A percentile compares a stretch with the other conserved stretches of the same genome.
Evolutionary conservation across 1,140 invertebrate species (phyloP).

Genomic region (Cardiocondyla obscurior): DNA sequence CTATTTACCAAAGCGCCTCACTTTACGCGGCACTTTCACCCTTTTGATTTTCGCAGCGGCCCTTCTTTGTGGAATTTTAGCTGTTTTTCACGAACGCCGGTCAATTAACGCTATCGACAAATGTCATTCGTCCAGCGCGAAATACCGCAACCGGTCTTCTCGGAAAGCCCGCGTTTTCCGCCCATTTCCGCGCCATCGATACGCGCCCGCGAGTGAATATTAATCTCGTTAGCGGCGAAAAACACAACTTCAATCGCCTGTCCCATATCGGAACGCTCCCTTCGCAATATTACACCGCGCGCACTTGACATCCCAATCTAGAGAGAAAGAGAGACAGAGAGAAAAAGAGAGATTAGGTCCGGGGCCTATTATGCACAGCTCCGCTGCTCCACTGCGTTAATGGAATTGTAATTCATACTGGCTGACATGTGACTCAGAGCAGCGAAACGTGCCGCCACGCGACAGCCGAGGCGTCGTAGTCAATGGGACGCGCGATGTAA

Average conservation of each 20-base stretch:
- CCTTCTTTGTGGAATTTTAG: constrained; percentile 22
- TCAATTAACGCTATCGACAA: constrained; percentile 14
- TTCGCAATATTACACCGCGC: constrained; percentile 16
- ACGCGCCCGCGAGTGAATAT: constrained; percentile 25
- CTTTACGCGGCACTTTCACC: not conserved
- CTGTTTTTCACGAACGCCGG: not conserved
- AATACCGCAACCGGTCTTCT: not conserved
- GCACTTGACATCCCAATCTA: constrained; percentile 40
- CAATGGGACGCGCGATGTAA: constrained; percentile 34
- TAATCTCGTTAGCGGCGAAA: constrained; percentile 48
- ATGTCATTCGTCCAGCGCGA: not conserved
- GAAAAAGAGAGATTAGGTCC: constrained; percentile 7
- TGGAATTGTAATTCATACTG: constrained; percentile 78
- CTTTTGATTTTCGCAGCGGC: not conserved
- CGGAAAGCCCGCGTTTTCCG: constrained; percentile 2
- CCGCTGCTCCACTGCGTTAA: constrained; percentile 65
- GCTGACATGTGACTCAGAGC: constrained; percentile 69
- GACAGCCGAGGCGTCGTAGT: constrained; percentile 43
- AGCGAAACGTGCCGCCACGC: constrained; percentile 69
- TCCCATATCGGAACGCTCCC: constrained; percentile 38
- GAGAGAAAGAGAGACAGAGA: not conserved
- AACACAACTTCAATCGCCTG: constrained; percentile 41
- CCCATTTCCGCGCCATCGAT: constrained; percentile 10
- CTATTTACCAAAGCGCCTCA: not conserved
- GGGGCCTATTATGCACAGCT: constrained; percentile 41